Base-by-base conservation (phyloP, 1,140 invertebrate genomes). In the Hylaeus anthracinus region DNA sequence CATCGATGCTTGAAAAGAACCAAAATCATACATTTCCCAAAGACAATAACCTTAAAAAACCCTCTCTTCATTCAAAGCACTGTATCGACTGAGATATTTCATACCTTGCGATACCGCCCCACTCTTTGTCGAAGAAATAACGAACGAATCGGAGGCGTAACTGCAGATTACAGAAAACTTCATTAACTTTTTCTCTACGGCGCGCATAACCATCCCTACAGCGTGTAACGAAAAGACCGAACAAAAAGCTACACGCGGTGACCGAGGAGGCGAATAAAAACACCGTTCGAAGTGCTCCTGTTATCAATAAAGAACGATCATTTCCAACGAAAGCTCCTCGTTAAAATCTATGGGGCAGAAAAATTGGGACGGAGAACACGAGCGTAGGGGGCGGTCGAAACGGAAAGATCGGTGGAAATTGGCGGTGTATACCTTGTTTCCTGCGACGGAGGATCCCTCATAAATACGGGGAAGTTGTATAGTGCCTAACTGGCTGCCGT, bases 261-360 rank as follows among this genome's bases (percentile, higher is more conserved):
- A 26, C 60, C n/a, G 37, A 67, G 14, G 65, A 41, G 56, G 3
- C 43, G 74, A 79, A 75, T 82, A 79, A 85, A 79, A 85, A 67
- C 15, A 56, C 58, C 56, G 61, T 71, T 63, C 51, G 43, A 64
- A 61, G 56, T 45, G 45, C 41, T 75, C 61, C 9, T 53, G 58
- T 82, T 82, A 75, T 78, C 74, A 74, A 79, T 83, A 70, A 86
- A 83, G 85, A 82, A 86, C 84, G 63, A 86, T 76, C 70, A 60
- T 75, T 79, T 72, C 48, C 71, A 60, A 37, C 15, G 77, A 55
- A 45, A 72, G 48, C 53, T 73, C n/a, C 85, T 88, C 79, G 88
- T 89, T 88, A 87, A 79, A 65, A 67, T 8, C 80, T 86, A 88
- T 88, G 88, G 66, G 8, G 73, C 65, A 75, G 85, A 88, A 89